A percentile compares a stretch with the other conserved stretches of the same genome.
Evolutionary conservation across 2,113 vertebrate genomes (phyloP).

Genomic region (Rhinichthys klamathensis): DNA sequence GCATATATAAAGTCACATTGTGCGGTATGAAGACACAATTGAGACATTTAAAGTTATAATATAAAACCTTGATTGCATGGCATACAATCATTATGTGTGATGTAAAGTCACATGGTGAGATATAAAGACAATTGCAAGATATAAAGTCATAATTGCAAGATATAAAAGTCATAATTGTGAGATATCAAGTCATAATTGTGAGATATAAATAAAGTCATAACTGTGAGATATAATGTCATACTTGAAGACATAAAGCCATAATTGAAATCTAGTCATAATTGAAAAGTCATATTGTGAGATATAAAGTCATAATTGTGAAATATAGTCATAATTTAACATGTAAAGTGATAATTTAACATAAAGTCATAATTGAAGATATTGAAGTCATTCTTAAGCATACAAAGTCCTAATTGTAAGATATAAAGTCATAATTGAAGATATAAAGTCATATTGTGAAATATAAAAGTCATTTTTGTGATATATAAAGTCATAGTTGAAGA

Average conservation of each 20-base stretch:
- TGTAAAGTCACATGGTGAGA: background rate
- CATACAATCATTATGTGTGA: background rate
- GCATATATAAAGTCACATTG: too few species aligned
- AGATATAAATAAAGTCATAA: too few species aligned
- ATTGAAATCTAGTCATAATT: background rate
- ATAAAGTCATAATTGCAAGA: background rate
- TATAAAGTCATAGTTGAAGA: too few species aligned
- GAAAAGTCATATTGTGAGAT: too few species aligned
- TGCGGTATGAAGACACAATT: background rate
- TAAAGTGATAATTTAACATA: too few species aligned
- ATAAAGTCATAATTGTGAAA: background rate
- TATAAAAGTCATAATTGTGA: background rate
- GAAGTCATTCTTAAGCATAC: too few species aligned
- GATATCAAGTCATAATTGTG: background rate
- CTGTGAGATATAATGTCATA: too few species aligned
- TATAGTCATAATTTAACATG: background rate
- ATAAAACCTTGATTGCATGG: background rate
- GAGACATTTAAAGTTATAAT: background rate
- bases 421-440: background rate
- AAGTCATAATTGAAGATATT: background rate
- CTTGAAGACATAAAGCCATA: too few species aligned
- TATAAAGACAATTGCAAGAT: background rate
- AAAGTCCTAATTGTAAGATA: background rate
- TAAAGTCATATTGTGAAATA: background rate
- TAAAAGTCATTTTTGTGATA: background rate